phyloP scores from a whole-genome alignment of 37 sponge, comb jelly and placozoan species.

The Beroe forskalii region DNA sequence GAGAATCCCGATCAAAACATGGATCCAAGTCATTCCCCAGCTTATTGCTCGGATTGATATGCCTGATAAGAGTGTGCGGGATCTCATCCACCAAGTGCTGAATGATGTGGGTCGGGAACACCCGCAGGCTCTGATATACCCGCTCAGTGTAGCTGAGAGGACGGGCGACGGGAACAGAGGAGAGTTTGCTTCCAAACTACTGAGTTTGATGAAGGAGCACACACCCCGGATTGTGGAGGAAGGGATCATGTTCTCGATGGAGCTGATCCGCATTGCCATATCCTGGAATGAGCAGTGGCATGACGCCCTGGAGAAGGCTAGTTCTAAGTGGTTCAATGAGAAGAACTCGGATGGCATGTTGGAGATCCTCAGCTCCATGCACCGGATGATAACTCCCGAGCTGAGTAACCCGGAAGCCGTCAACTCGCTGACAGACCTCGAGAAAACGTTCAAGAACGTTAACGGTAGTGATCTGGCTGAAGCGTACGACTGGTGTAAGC shows the following conservation, averaged over 20 bases:
- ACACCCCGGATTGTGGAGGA: slow-evolving; percentile 83
- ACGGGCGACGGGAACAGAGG: slow-evolving; percentile 70
- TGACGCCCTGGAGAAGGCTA: slow-evolving; percentile 93
- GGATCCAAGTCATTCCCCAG: slow-evolving; percentile 96
- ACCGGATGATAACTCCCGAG: slow-evolving; percentile 71
- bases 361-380: slow-evolving; percentile 84
- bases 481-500: slow-evolving; percentile 94
- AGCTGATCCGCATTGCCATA: slow-evolving; percentile 95
- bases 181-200: slow-evolving; percentile 81
- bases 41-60: slow-evolving; percentile 96
- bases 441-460: slow-evolving; percentile 66
- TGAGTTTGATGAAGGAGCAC: slow-evolving; percentile 87
- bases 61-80: slow-evolving; percentile 78
- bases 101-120: slow-evolving; percentile 91
- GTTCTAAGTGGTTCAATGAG: slow-evolving; percentile 85
- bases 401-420: slow-evolving; percentile 80
- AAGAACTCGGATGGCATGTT: slow-evolving; percentile 91
- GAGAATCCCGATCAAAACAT: slow-evolving; percentile 90
- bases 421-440: slow-evolving; percentile 86
- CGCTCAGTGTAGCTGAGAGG: slow-evolving; percentile 92
- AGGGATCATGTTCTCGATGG: slow-evolving; percentile 93
- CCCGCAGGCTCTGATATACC: slow-evolving; percentile 99
- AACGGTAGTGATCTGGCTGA: slow-evolving; percentile 94
- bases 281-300: slow-evolving; percentile 99
- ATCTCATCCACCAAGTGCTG: slow-evolving; percentile 89